Percentiles rank a stretch among this genome's conserved stretches.
phyloP scores from a whole-genome alignment of 2,797 vertebrate genomes.

The Characodon lateralis region DNA sequence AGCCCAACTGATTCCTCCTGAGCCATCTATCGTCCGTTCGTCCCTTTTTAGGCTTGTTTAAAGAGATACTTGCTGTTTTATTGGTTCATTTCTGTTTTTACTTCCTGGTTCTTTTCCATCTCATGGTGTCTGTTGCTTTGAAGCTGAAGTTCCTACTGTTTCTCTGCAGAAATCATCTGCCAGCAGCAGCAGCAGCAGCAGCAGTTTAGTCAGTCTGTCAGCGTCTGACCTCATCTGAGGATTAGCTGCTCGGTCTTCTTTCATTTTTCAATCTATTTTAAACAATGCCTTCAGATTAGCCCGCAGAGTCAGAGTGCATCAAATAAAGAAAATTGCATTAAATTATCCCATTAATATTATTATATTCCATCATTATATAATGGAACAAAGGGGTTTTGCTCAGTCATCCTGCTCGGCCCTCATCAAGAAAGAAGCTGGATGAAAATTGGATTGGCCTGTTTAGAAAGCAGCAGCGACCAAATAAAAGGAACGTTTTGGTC shows the following conservation, averaged over 20 bases:
- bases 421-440: conserved; percentile 69
- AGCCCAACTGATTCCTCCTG: no score
- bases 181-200: no score
- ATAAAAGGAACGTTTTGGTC: conserved; percentile 35
- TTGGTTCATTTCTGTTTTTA: no score
- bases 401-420: conserved; percentile 63
- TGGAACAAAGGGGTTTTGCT: conserved; percentile 72
- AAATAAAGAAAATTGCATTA: conserved; percentile 44
- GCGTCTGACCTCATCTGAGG: conserved; percentile 42
- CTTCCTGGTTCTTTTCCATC: no score
- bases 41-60: no score
- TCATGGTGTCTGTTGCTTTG: no score
- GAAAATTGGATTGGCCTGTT: conserved; percentile 70
- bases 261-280: conserved; percentile 74
- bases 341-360: conserved; percentile 76
- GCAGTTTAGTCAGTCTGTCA: not conserved
- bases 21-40: no score
- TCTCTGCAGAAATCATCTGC: not conserved
- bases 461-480: conserved; percentile 56
- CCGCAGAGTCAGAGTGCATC: conserved; percentile 56
- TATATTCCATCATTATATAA: conserved; percentile 79
- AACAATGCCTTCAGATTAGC: conserved; percentile 81
- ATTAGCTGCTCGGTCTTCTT: conserved; percentile 58
- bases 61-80: no score
- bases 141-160: not conserved